phyloP scores from a whole-genome alignment of 2,113 vertebrate species.

The Python bivittatus region DNA sequence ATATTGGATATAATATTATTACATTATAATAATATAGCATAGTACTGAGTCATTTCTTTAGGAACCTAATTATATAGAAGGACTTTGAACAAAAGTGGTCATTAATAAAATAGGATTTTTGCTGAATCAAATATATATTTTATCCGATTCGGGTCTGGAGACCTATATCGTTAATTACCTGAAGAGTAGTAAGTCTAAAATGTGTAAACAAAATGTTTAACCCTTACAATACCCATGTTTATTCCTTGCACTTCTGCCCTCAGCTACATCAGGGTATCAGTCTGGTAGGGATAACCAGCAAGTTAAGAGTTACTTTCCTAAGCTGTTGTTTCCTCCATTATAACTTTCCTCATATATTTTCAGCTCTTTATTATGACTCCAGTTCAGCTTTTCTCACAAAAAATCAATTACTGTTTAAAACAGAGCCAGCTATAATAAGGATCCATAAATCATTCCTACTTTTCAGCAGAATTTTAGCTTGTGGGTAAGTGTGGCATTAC shows the following conservation, averaged over 20 bases:
- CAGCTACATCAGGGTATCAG: not conserved
- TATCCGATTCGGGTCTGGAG: too few relatives aligned
- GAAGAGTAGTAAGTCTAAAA: not conserved
- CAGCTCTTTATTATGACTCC: not conserved
- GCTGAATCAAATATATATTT: not conserved
- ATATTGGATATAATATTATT: not conserved
- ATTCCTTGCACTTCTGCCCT: not conserved
- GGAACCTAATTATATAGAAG: not conserved
- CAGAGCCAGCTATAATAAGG: not conserved
- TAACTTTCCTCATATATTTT: not conserved
- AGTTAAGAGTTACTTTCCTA: not conserved
- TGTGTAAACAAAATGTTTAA: not conserved
- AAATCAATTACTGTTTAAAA: not conserved
- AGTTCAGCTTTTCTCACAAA: not conserved
- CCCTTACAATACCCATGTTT: not conserved
- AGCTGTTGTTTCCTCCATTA: not conserved
- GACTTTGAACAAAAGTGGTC: not conserved
- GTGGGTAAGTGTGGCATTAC: not conserved
- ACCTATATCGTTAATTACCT: not conserved
- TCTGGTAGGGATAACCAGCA: not conserved
- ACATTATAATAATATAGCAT: slow-evolving; percentile 6
- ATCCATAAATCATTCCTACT: not conserved
- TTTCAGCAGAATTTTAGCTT: not conserved
- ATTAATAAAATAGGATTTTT: not conserved
- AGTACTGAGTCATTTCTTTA: slow-evolving; percentile 21